phyloP scores from a whole-genome alignment of 2,888 invertebrate genomes.

The Drosophila differens region DNA sequence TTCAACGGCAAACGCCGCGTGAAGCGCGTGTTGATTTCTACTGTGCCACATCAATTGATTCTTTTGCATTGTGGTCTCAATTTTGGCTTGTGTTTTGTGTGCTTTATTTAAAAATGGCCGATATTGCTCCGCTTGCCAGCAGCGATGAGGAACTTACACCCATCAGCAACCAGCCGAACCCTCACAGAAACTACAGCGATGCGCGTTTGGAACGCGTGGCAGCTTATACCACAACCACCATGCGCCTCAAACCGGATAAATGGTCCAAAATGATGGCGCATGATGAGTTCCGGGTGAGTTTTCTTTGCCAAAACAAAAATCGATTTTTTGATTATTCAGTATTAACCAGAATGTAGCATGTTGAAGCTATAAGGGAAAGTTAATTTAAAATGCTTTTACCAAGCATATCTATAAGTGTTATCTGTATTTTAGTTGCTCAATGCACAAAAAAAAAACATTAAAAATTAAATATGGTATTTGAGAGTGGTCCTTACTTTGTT shows the following conservation, averaged over 20 bases:
- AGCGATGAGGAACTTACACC: slow-evolving; percentile 67
- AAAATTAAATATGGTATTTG: not conserved
- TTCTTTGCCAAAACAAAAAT: not conserved
- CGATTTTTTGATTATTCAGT: not conserved
- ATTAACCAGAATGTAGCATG: not conserved
- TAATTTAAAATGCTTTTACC: not conserved
- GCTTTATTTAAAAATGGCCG: slow-evolving; percentile 7
- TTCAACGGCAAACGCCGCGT: slow-evolving; percentile 62
- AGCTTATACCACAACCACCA: slow-evolving; percentile 89
- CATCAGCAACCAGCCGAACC: slow-evolving; percentile 27
- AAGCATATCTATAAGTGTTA: not conserved
- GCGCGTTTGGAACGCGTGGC: slow-evolving; percentile 92
- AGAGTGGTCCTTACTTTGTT: not conserved
- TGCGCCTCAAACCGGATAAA: slow-evolving; percentile 93
- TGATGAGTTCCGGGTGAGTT: slow-evolving; percentile 89
- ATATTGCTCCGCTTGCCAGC: slow-evolving; percentile 62
- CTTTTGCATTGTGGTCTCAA: slow-evolving; percentile 51
- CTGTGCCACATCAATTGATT: slow-evolving; percentile 46
- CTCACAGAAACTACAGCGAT: slow-evolving; percentile 86
- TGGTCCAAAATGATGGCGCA: slow-evolving; percentile 93
- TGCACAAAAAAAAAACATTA: too few species aligned
- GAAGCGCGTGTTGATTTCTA: slow-evolving; percentile 60
- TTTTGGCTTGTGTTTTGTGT: slow-evolving; percentile 7
- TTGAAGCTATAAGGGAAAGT: not conserved
- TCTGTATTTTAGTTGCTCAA: not conserved